Evolutionary conservation across 2,113 vertebrate genomes (phyloP), one percentile per base, ranked within the genome.

Genomic region (Otolemur garnettii): DNA sequence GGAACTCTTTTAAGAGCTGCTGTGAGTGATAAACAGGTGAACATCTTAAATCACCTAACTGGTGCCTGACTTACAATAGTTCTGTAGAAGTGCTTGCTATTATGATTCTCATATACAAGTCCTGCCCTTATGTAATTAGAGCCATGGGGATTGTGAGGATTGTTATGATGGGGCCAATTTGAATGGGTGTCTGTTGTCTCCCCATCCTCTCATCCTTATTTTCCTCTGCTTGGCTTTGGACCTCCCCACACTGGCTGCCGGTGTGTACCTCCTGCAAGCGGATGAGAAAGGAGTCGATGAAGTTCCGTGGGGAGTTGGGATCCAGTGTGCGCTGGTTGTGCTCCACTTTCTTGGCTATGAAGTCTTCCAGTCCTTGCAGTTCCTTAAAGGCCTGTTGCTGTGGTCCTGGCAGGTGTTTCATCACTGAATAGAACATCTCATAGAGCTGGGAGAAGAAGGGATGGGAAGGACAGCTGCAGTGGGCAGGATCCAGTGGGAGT

Each of bases 391-490:
- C 0, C 0, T 28, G 69, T 2, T 98, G 98, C 0, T 99, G 99
- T 3, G 35, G 93, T 0, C 98, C 99, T 0, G 99, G 98, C n/a
- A 99, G 81, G 68, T 19, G 15, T 1, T 98, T 97, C 98, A 99
- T 97, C 66, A 99, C 55, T 42, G 97, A 90, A 0, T 98, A 98
- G 79, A 99, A 99, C 94, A 99, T 77, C 35, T 99, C 99, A 75
- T 98, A 98, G 85, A 99, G 83, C 99, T 99, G 96, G 66, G 45
- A 8, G 15, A 50, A 1, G 28, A 38, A 38, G 18, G 26, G 24
- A 26, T 7, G 1, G 7, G 33, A 81, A 60, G 18, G 64, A 38
- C 21, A 26, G 28, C 1, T 53, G 3, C 35, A 19, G 7, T 9
- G 9, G 33, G 5, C 7, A 42, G 26, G 8, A 57, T 21, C 45